Conservation (phyloP, 2,797 vertebrate genomes). For the Benthosema pterotum region DNA sequence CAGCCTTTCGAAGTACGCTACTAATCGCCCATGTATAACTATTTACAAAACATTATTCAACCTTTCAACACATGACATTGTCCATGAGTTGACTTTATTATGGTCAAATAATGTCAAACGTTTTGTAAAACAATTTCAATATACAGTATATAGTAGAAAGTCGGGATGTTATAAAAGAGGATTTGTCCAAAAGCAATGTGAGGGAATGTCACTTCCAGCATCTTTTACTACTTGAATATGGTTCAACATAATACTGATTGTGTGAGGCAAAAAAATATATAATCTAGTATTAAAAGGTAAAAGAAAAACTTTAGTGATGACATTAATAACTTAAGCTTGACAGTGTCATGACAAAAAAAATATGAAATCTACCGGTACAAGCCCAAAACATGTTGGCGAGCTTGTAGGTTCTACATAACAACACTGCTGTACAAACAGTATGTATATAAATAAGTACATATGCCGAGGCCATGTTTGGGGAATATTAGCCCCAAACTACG, state of each 20-base stretch:
- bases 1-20: conserved; percentile 60
- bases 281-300: background rate
- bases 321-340: conserved; percentile 1
- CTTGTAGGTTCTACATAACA: background rate
- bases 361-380: background rate
- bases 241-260: conserved; percentile 46
- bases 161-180: conserved; percentile 68
- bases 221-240: conserved; percentile 40
- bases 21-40: conserved; percentile 67
- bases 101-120: conserved; percentile 51
- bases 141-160: conserved; percentile 64
- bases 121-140: conserved; percentile 52
- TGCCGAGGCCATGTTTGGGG: no score
- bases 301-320: conserved; percentile 13
- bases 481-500: background rate
- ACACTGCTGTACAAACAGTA: no score
- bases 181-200: conserved; percentile 56
- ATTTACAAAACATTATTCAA: conserved; percentile 66
- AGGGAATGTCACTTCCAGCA: conserved; percentile 62
- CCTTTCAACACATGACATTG: conserved; percentile 41
- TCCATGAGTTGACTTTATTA: conserved; percentile 34
- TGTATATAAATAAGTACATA: no score
- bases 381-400: no score
- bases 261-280: conserved; percentile 24
- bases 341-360: no score